Conservation (phyloP, 2,797 vertebrate genomes). For the Craterocephalus amniculus region DNA sequence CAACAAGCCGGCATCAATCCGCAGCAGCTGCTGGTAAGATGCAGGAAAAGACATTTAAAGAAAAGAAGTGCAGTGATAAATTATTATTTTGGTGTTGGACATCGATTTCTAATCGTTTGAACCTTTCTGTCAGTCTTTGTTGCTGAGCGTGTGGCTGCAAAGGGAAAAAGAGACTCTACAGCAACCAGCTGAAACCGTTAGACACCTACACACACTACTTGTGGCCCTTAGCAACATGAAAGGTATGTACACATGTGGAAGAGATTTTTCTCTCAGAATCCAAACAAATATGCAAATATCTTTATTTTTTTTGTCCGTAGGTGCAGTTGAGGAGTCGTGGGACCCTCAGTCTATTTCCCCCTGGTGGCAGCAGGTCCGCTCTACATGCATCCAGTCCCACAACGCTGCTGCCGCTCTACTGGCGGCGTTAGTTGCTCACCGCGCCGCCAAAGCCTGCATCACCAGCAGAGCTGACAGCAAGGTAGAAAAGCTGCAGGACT, state of each 20-base stretch:
- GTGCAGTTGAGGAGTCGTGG: constrained; percentile 92
- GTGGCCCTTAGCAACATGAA: constrained; percentile 91
- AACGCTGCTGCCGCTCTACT: constrained; percentile 89
- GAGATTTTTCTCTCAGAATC: neutral
- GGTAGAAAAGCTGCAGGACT: constrained; percentile 62
- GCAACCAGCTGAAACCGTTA: constrained; percentile 78
- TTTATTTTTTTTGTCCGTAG: constrained; percentile 66
- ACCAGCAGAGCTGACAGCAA: constrained; percentile 84
- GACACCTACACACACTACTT: constrained; percentile 87
- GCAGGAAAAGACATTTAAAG: neutral
- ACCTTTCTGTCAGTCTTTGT: constrained; percentile 70
- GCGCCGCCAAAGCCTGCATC: constrained; percentile 85
- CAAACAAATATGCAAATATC: neutral
- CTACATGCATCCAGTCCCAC: constrained; percentile 89
- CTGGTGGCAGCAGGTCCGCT: constrained; percentile 97
- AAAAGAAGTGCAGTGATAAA: too few relatives aligned
- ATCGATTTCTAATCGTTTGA: neutral
- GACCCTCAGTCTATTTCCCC: constrained; percentile 93
- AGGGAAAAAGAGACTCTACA: constrained; percentile 91
- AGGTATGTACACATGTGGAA: constrained; percentile 76
- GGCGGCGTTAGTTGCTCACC: constrained; percentile 89
- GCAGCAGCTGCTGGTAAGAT: constrained; percentile 90
- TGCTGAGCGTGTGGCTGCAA: constrained; percentile 93
- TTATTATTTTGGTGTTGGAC: neutral
- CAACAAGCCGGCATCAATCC: constrained; percentile 90